phyloP scores from a whole-genome alignment of 2,888 invertebrate species.

The Syrista parreyssii region DNA sequence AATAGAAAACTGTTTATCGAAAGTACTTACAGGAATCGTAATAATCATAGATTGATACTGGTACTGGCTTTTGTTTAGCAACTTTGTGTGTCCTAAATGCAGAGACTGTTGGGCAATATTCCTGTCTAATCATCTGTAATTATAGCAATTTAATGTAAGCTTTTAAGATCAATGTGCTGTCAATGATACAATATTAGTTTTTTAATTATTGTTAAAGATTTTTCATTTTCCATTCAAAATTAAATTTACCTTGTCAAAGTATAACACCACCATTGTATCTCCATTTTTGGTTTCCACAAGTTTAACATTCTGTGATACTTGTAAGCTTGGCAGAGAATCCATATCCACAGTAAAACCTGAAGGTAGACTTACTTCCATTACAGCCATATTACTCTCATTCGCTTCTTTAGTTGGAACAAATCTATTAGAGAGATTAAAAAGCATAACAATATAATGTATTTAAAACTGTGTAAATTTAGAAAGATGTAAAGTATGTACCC shows the following conservation, averaged over 20 bases:
- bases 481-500: constrained; percentile 67
- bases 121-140: constrained; percentile 67
- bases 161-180: background rate
- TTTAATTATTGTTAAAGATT: background rate
- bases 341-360: constrained; percentile 91
- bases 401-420: constrained; percentile 75
- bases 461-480: background rate
- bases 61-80: constrained; percentile 86
- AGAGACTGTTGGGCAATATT: constrained; percentile 86
- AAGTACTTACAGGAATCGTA: constrained; percentile 86
- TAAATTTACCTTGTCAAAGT: constrained; percentile 77
- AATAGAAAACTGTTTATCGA: background rate
- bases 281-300: constrained; percentile 77
- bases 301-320: constrained; percentile 71
- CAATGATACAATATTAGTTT: background rate
- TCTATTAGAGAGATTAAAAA: constrained; percentile 62
- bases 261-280: constrained; percentile 75
- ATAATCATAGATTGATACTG: constrained; percentile 88
- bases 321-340: constrained; percentile 75
- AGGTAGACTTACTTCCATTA: constrained; percentile 89
- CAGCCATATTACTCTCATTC: constrained; percentile 87
- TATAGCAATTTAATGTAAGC: constrained; percentile 21
- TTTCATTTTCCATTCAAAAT: background rate
- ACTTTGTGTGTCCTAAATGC: constrained; percentile 87
- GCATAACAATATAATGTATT: constrained; percentile 5